Evolutionary conservation across 2,888 invertebrate species (phyloP).

Genomic region (Tridacna gigas): DNA sequence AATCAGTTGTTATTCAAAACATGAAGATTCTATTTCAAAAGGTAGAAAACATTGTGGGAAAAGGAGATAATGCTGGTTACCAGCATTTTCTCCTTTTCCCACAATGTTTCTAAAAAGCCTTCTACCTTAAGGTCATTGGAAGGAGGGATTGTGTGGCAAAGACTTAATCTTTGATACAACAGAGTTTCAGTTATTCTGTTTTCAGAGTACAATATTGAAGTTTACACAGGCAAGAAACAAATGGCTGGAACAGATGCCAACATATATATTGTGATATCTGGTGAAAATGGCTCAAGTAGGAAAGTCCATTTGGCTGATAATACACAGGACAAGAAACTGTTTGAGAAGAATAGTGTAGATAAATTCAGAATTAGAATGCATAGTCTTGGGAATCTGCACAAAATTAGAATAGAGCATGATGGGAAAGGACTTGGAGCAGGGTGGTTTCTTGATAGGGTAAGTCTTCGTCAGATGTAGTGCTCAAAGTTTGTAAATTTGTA

Average conservation of each 20-base stretch:
- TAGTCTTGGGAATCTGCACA: constrained; percentile 76
- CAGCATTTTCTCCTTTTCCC: no score
- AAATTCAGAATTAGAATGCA: constrained; percentile 68
- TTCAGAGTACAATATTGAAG: constrained; percentile 76
- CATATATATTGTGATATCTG: constrained; percentile 78
- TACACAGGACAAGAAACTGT: constrained; percentile 68
- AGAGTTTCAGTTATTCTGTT: constrained; percentile 21
- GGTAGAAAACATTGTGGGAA: no score
- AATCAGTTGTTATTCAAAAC: no score
- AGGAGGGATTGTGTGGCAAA: no score
- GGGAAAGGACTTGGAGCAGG: constrained; percentile 79
- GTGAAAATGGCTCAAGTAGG: constrained; percentile 71
- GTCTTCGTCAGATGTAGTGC: not conserved
- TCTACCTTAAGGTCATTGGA: no score
- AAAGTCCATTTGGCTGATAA: constrained; percentile 73
- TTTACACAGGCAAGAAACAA: constrained; percentile 76
- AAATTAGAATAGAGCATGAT: constrained; percentile 82
- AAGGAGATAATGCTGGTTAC: no score
- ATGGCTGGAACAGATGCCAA: constrained; percentile 82
- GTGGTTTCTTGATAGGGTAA: constrained; percentile 82
- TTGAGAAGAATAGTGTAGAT: constrained; percentile 75
- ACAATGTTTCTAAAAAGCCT: no score
- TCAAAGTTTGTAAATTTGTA: no score
- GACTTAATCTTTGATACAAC: no score
- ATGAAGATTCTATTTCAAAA: no score